phyloP scores from a whole-genome alignment of 2,888 invertebrate genomes.

The Epirrita christyi region DNA sequence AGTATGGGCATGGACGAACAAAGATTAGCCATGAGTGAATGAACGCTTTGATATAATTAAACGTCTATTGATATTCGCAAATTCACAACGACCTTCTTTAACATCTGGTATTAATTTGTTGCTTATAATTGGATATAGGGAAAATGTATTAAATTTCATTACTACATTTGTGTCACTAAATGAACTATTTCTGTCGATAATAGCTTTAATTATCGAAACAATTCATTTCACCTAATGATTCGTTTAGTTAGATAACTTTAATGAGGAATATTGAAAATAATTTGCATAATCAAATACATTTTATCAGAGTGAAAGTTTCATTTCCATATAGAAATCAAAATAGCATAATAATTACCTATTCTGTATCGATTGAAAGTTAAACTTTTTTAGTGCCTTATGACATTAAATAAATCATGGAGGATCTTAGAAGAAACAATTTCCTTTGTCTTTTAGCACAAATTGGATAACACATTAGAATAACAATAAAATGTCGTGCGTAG shows the following conservation, averaged over 20 bases:
- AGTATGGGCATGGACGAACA: constrained; percentile 60
- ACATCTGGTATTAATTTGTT: constrained; percentile 34
- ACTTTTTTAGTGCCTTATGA: neutral
- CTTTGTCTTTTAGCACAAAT: constrained; percentile 74
- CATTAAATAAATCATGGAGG: neutral
- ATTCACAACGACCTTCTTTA: constrained; percentile 29
- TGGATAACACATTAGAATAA: constrained; percentile 69
- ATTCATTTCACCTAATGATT: constrained; percentile 1
- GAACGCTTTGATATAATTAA: constrained; percentile 61
- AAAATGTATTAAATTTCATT: constrained; percentile 7
- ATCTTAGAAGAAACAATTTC: constrained; percentile 65
- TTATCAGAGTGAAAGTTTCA: neutral
- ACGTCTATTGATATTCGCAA: constrained; percentile 46
- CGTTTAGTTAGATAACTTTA: constrained; percentile 5
- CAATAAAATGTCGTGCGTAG: constrained; percentile 55
- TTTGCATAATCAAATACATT: neutral
- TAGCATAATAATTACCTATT: neutral
- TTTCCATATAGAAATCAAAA: neutral
- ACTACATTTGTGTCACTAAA: constrained; percentile 5
- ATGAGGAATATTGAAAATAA: constrained; percentile 10
- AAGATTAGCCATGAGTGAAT: constrained; percentile 70
- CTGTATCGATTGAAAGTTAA: neutral
- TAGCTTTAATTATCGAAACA: constrained; percentile 2
- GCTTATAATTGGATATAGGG: constrained; percentile 5
- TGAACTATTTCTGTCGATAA: constrained; percentile 1